phyloP scores from a whole-genome alignment of 2,113 vertebrate species.

The Calidris pugnax region DNA sequence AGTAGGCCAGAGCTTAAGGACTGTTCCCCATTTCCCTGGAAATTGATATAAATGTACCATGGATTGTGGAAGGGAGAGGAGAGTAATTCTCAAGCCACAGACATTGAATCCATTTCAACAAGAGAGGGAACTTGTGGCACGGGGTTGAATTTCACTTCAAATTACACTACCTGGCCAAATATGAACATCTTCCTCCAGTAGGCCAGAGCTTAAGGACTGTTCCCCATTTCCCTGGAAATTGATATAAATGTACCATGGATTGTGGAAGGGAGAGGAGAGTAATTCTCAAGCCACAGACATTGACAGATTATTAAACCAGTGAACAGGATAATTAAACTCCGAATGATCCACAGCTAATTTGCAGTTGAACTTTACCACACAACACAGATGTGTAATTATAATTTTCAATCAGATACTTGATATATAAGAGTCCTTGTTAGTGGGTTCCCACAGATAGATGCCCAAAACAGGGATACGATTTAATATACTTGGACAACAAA shows the following conservation, averaged over 20 bases:
- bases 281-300: neutral
- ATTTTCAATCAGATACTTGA: neutral
- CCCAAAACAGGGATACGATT: neutral
- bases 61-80: neutral
- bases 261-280: neutral
- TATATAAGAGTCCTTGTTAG: neutral
- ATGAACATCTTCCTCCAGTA: neutral
- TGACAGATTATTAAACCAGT: constrained; percentile 2
- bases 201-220: neutral
- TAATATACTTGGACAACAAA: neutral
- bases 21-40: neutral
- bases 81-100: neutral
- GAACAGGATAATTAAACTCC: constrained; percentile 27
- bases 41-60: neutral
- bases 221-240: neutral
- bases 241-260: neutral
- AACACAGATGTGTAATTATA: neutral
- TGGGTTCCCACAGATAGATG: neutral
- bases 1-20: neutral
- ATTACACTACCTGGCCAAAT: neutral
- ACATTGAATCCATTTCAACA: too few species aligned
- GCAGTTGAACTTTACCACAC: neutral
- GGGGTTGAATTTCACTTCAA: neutral
- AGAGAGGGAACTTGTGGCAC: neutral
- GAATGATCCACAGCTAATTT: neutral